phyloP scores from a whole-genome alignment of 2,797 vertebrate species.

The Myotis myotis region DNA sequence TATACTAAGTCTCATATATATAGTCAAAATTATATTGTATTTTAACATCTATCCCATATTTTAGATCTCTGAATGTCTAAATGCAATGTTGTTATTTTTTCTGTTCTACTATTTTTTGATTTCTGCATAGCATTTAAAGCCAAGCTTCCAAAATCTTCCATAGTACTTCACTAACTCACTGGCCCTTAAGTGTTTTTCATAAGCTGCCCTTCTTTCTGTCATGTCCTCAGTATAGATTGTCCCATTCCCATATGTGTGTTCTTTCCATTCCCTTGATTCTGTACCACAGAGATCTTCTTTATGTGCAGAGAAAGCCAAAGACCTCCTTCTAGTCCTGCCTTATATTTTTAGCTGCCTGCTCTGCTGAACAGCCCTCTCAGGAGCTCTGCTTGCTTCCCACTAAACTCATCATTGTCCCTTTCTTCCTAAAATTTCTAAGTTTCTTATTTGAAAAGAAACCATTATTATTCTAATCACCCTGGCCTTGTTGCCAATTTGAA shows the following conservation, averaged over 20 bases:
- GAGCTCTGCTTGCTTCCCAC: neutral
- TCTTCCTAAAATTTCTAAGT: neutral
- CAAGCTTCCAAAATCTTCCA: neutral
- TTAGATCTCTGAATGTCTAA: neutral
- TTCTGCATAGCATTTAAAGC: neutral
- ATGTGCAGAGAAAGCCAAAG: neutral
- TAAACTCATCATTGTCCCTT: neutral
- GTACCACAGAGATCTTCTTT: neutral
- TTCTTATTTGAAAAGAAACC: neutral
- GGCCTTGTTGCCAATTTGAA: neutral
- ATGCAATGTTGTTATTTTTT: neutral
- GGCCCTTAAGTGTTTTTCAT: neutral
- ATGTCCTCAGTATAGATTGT: neutral
- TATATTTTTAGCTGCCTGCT: neutral
- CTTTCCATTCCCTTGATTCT: neutral
- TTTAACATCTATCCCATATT: neutral
- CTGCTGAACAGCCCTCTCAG: neutral
- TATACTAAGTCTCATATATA: neutral
- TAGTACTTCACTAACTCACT: neutral
- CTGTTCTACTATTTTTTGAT: neutral
- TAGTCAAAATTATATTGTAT: neutral
- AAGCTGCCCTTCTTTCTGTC: neutral
- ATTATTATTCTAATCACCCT: neutral
- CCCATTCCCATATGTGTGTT: neutral
- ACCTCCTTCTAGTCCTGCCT: no score